Evolutionary conservation across 2,888 invertebrate genomes (phyloP), one percentile per base, ranked within the genome.

Genomic region (Hemithea aestivaria): DNA sequence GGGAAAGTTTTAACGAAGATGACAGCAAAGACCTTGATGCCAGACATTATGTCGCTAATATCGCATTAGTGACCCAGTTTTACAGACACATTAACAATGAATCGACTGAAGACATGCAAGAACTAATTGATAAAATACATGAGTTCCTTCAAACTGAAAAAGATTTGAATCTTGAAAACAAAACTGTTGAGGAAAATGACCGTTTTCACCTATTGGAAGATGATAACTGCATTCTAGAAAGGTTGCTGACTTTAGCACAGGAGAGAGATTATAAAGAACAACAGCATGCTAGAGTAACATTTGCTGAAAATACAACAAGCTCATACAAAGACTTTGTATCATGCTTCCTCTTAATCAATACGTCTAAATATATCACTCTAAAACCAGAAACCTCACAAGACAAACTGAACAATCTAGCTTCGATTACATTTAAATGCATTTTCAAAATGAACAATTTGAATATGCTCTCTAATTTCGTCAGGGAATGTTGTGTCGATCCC

Each of bases 171-270:
- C 6, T 62, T 57, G 45, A 71, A 56, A 43, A 37, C 21, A 21
- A 40, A 12, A 36, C 48, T 22, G 45, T 47, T 30, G 47, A 54
- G 4, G 36, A 44, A 55, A 64, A 38, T 35, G 57, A 39, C 10
- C 53, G 53, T 27, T 82, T 81, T 48, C 71, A 74, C 47, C 76
- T 90, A 12, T 77, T 89, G 32, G 83, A 85, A 51, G 88, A 89
- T 55, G 89, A 92, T 61, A 87, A 90, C 59, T 88, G 88, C 40
- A 90, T 90, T 46, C 81, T 93, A 30, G 91, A 92, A 68, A 89
- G 90, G 56, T 69, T 93, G 28, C 69, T 92, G 23, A 88, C 91
- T 56, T 73, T 92, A 43, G 85, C 90, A 6, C 85, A 83, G 52
- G 83, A 87, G 54, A 81, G 64, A 62, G 58, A 76, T 74, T 71